Evolutionary conservation across 2,797 vertebrate genomes (phyloP).

Genomic region (Myotis planiceps): DNA sequence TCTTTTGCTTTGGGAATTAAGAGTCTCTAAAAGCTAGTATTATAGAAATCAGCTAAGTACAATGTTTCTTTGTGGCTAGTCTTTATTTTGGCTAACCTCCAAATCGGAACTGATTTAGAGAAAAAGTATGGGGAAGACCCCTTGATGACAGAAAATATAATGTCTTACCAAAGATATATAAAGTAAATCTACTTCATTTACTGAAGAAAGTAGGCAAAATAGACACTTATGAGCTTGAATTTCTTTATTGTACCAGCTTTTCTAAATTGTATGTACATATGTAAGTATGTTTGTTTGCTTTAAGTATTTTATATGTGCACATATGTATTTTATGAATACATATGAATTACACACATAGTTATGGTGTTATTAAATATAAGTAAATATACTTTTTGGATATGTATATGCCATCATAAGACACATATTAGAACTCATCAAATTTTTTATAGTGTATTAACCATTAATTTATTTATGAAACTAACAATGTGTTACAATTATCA

Average conservation of each 20-base stretch:
- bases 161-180: not conserved
- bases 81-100: constrained; percentile 43
- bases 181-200: not conserved
- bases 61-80: constrained; percentile 14
- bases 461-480: not conserved
- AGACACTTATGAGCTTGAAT: not conserved
- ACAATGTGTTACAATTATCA: not conserved
- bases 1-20: constrained; percentile 42
- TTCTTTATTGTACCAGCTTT: not conserved
- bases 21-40: constrained; percentile 43
- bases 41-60: constrained; percentile 41
- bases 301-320: not conserved
- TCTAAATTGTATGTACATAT: not conserved
- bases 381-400: not conserved
- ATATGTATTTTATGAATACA: not conserved
- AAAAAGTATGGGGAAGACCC: not conserved
- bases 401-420: not conserved
- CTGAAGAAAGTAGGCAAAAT: not conserved
- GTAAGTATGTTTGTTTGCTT: not conserved
- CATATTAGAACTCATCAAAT: not conserved
- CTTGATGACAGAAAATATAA: not conserved
- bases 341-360: not conserved
- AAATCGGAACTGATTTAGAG: constrained; percentile 2
- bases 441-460: not conserved
- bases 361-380: not conserved